Evolutionary conservation across 2,888 invertebrate genomes (phyloP).

Genomic region (Drosophila paucipuncta): DNA sequence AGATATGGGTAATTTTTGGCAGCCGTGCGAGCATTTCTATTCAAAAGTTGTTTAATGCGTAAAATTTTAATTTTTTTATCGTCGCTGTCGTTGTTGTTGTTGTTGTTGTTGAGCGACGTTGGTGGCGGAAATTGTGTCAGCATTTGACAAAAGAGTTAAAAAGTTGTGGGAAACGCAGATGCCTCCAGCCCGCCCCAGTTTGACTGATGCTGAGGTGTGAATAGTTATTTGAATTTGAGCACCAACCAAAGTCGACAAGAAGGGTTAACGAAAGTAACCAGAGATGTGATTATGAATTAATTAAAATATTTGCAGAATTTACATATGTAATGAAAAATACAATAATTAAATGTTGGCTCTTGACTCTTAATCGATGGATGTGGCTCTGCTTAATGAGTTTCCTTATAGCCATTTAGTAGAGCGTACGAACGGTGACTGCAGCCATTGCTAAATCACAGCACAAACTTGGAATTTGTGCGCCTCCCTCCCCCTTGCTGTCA

Average conservation of each 20-base stretch:
- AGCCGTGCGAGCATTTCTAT: slow-evolving; percentile 55
- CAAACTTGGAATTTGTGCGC: slow-evolving; percentile 7
- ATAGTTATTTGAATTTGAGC: slow-evolving; percentile 30
- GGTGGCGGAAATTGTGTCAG: slow-evolving; percentile 73
- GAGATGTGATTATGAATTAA: slow-evolving; percentile 28
- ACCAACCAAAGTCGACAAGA: slow-evolving; percentile 13
- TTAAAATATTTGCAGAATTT: slow-evolving; percentile 2
- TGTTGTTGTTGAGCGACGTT: slow-evolving; percentile 48
- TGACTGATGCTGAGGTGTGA: slow-evolving; percentile 65
- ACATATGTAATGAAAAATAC: not conserved
- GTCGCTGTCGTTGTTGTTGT: slow-evolving; percentile 13
- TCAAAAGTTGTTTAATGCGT: slow-evolving; percentile 73
- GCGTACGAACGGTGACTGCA: slow-evolving; percentile 6
- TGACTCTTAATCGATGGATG: not conserved
- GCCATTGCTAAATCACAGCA: slow-evolving; percentile 16
- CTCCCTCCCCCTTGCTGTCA: slow-evolving; percentile 16
- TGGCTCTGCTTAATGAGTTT: slow-evolving; percentile 5
- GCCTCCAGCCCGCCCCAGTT: slow-evolving; percentile 25
- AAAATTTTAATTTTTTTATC: slow-evolving; percentile 75
- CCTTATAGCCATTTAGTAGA: not conserved
- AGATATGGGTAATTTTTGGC: slow-evolving; percentile 75
- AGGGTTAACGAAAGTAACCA: not conserved
- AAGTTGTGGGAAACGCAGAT: slow-evolving; percentile 73
- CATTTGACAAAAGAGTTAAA: slow-evolving; percentile 76
- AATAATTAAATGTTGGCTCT: not conserved